Evolutionary conservation across 2,113 vertebrate genomes (phyloP), one percentile per base, ranked within the genome.

Genomic region (Dasypus novemcinctus): DNA sequence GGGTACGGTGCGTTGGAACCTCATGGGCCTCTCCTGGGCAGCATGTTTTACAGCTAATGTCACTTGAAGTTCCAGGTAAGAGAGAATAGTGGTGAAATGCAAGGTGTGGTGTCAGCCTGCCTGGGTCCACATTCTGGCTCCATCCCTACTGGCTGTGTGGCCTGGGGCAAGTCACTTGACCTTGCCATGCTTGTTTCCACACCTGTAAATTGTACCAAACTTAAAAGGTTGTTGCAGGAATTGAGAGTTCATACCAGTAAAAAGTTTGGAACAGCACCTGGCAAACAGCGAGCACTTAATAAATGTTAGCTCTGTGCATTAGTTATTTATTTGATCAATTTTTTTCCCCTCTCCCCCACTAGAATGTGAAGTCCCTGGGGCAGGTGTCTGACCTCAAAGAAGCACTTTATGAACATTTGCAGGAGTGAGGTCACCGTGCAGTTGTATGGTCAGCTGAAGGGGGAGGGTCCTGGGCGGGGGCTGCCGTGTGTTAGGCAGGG

Each of bases 21-120:
- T 41, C 14, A 0, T 0, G 5, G 0, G 23, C 33, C 64, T 49
- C 10, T 14, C 7, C 54, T 7, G 46, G 38, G 38, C 2, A 23
- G 9, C 33, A 31, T 8, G 14, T 36, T 80, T 71, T 43, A 21
- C 7, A 4, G 12, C 5, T 36, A 23, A 27, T 31, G 46, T 76
- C 85, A 38, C 46, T 9, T 43, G 29, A 1, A 7, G 14, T 63
- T 33, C 12, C 54, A 59, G 29, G 21, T 43, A 68, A 71, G 59
- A 38, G 7, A 31, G 82, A n/a, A 17, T 1, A 18, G 31, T 7
- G 46, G 71, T n/a, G 52, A 46, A 14, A 17, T 3, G 36, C 21
- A 31, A 27, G 61, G 74, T 7, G 71, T 80, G 64, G 31, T 3
- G 52, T 64, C 54, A 59, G 33, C 9, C 41, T 23, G 18, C n/a